Evolutionary conservation across 2,888 invertebrate genomes (phyloP), one percentile per base, ranked within the genome.

Genomic region (Boloria euphrosyne): DNA sequence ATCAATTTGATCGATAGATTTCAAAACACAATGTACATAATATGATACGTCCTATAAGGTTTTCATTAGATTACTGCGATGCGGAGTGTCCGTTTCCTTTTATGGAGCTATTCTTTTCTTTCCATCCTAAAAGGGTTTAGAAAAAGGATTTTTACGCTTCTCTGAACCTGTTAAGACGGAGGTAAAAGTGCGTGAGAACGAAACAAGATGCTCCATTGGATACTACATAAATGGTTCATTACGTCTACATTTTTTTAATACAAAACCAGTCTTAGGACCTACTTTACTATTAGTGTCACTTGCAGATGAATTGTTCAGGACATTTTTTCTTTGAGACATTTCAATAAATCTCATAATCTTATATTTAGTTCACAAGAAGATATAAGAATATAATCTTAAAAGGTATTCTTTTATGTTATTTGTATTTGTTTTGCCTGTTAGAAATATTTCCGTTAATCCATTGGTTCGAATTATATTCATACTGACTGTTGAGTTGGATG

Each of bases 111-210:
- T 64, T 60, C 64, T 61, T 60, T 61, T 38, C 64, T 17, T 67
- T 67, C 61, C 69, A 65, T 61, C 57, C 58, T 67, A 71, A 71
- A 69, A 69, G 71, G 71, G 67, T 71, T 71, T 69, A 71, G 71
- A 71, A 67, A 70, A 68, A 71, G 69, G 71, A 80, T 80, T 79
- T 82, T 84, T 76, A 80, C 80, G 81, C 79, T 78, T 76, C 78
- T 78, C 73, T 76, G 79, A 80, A 81, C 67, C 57, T 65, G 67
- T 71, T 69, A 65, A 71, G 67, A 67, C 63, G 69, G 60, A 69
- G 80, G 75, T 74, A 77, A 75, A 77, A 83, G 78, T 80, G 81
- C 83, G 84, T 88, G 86, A 88, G 86, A 88, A 86, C 77, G 79
- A 82, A 82, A 83, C 86, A 87, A 86, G 84, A 76, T 79, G 79